A percentile compares a stretch with the other conserved stretches of the same genome.
Conservation (phyloP, 2,888 invertebrate genomes). For the Amiota mariae region DNA sequence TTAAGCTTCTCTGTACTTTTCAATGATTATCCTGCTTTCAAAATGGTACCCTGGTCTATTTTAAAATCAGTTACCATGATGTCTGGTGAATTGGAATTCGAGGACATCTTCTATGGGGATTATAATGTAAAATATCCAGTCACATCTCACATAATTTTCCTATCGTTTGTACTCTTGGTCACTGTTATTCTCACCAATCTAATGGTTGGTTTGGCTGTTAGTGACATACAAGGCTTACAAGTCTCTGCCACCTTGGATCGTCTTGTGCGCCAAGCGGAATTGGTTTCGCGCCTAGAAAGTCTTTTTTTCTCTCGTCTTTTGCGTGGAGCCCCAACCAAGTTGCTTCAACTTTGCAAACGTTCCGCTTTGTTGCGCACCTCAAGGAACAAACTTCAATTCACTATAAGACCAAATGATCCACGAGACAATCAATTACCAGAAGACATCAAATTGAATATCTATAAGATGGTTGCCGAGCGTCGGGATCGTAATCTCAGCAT, state of each 20-base stretch:
- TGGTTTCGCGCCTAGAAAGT: conserved; percentile 87
- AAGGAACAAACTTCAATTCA: conserved; percentile 81
- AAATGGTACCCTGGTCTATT: conserved; percentile 76
- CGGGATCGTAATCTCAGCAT: conserved; percentile 78
- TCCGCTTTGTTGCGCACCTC: conserved; percentile 85
- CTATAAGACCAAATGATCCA: conserved; percentile 88
- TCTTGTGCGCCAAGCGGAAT: conserved; percentile 85
- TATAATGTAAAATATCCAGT: conserved; percentile 79
- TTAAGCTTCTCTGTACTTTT: conserved; percentile 88
- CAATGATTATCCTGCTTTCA: conserved; percentile 83
- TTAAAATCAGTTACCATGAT: conserved; percentile 91
- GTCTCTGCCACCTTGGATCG: conserved; percentile 86
- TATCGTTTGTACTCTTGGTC: conserved; percentile 84
- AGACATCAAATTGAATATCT: conserved; percentile 82
- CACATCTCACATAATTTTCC: conserved; percentile 84
- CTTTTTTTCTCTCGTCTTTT: conserved; percentile 86
- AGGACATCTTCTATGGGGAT: conserved; percentile 84
- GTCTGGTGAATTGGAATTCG: conserved; percentile 90
- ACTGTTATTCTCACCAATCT: conserved; percentile 88
- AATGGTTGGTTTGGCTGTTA: conserved; percentile 88
- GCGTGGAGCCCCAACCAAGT: conserved; percentile 78
- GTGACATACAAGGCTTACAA: conserved; percentile 87
- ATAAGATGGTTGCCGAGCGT: conserved; percentile 82
- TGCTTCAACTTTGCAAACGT: conserved; percentile 80
- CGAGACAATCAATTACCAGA: conserved; percentile 84